These are phyloP conservation scores for Hypotaenidia philippensis DNA, from an alignment of 2,797 vertebrate species.

Conservation along the genomic window DNA sequence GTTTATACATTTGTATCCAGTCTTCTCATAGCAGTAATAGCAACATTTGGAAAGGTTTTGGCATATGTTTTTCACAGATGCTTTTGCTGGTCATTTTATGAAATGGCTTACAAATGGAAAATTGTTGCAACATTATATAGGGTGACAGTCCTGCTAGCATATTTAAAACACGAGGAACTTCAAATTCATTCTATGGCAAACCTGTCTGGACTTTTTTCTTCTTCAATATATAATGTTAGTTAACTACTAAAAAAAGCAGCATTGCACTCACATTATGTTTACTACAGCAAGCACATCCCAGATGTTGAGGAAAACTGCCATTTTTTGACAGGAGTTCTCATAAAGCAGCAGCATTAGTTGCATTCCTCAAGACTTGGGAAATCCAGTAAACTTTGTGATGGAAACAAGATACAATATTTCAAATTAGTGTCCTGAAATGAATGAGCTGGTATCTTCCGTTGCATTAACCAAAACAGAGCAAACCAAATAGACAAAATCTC, in stretches of 20 bases:
- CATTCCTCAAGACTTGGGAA: conserved; percentile 28
- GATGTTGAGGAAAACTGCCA: conserved; percentile 55
- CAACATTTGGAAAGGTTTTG: background rate
- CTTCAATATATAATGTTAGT: background rate
- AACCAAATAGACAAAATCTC: background rate
- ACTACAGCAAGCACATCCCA: conserved; percentile 41
- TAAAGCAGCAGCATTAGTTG: conserved; percentile 51
- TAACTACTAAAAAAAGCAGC: background rate
- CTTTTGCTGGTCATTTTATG: background rate
- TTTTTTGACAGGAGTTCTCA: conserved; percentile 52
- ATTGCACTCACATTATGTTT: background rate
- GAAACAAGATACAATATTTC: background rate
- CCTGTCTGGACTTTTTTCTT: background rate
- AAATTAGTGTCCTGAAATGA: background rate
- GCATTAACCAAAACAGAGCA: background rate
- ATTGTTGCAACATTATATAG: too few species aligned
- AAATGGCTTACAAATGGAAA: background rate
- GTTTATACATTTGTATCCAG: background rate
- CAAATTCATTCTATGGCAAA: background rate
- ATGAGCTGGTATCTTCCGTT: background rate
- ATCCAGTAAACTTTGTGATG: conserved; percentile 14
- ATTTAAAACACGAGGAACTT: background rate
- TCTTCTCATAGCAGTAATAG: background rate
- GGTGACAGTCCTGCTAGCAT: background rate
- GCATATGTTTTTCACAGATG: background rate